Conservation (phyloP, 2,113 vertebrate genomes). For the Sialia sialis region DNA sequence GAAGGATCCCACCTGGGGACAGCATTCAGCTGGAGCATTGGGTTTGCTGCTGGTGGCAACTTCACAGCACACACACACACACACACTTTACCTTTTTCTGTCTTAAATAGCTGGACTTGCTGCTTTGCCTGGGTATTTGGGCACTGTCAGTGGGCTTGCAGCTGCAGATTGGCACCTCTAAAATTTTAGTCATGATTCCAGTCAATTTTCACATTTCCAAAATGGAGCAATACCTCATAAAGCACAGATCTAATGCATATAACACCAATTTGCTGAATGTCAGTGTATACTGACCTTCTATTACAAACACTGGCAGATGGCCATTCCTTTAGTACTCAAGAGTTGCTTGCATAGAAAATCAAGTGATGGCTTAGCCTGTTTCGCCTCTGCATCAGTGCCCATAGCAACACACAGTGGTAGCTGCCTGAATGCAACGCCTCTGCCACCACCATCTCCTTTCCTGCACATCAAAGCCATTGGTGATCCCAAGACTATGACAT, state of each 20-base stretch:
- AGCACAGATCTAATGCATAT: constrained; percentile 25
- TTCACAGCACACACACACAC: accelerated
- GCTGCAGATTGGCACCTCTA: constrained; percentile 11
- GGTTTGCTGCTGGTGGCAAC: background rate
- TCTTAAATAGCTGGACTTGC: background rate
- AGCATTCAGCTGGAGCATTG: background rate
- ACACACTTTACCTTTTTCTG: background rate
- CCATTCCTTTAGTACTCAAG: constrained; percentile 60
- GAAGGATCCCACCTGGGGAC: background rate
- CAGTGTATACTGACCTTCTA: constrained; percentile 59
- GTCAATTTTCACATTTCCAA: constrained; percentile 32
- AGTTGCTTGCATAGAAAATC: constrained; percentile 62
- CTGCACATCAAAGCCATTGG: background rate
- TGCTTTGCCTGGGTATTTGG: background rate
- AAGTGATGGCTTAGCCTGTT: constrained; percentile 19
- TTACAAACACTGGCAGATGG: constrained; percentile 72
- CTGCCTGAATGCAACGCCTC: background rate
- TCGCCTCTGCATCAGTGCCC: constrained; percentile 7
- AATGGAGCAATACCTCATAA: constrained; percentile 43
- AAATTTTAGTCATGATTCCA: constrained; percentile 26
- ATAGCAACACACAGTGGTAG: constrained; percentile 44
- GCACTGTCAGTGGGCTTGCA: background rate
- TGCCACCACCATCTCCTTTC: constrained; percentile 17
- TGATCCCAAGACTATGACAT: background rate
- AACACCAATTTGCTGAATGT: constrained; percentile 62